Base-by-base conservation (phyloP, 2,888 invertebrate species). In the Agapostemon virescens region DNA sequence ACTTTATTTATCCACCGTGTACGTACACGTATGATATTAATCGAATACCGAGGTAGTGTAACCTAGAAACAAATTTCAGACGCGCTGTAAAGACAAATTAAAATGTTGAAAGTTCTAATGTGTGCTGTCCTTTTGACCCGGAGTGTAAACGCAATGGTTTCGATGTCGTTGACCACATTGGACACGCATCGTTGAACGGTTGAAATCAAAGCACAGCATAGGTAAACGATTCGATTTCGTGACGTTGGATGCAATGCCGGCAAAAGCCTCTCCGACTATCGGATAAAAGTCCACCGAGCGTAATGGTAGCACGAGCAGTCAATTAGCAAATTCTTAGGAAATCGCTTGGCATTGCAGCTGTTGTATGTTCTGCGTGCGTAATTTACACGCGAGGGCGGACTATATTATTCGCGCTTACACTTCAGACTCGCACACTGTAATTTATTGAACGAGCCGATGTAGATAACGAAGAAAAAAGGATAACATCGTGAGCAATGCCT, bases 331-430 rank as follows among this genome's bases (percentile, higher is more conserved):
- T 79, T 79, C 79, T 79, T 79, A 78, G 79, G 79, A 79, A 92
- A 91, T 91, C 90, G 90, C 89, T 88, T 88, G 88, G 84, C 86
- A 90, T 90, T 91, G 89, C 77, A 81, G 77, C 83, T 82, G 85
- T 82, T 84, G 76, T 86, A 85, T 82, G 84, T 84, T 82, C 79
- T 86, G 85, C 86, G 86, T 79, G 77, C 83, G 86, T 84, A 87
- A 88, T 88, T 83, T 86, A 83, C 90, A 89, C 90, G 88, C 89
- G 83, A 86, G 86, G 91, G 90, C 88, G 90, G 90, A 90, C 89
- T 91, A 89, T 84, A 90, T 91, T 91, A 91, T 90, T 91, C 91
- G 90, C 83, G 83, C 82, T 83, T 83, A 75, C 80, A 85, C 80
- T 85, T 85, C 77, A 61, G 73, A 55, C 70, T 66, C 64, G 68